Percentiles rank a stretch among this genome's conserved stretches.
phyloP scores from a whole-genome alignment of 2,888 invertebrate genomes.

The Stenodema calcarata region DNA sequence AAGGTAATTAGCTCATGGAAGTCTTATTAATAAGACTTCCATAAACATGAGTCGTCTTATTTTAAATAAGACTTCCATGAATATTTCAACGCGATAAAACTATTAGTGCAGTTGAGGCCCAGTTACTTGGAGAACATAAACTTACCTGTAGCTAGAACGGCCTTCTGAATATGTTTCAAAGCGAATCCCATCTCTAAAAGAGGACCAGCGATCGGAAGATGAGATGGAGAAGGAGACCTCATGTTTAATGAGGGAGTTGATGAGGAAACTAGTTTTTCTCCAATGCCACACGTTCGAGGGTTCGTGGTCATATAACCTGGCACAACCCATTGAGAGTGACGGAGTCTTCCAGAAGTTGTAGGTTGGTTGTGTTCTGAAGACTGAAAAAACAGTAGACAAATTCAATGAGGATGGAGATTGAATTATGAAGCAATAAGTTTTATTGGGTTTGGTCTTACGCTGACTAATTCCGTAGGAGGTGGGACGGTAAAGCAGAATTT shows the following conservation, averaged over 20 bases:
- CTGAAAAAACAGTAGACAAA: background rate
- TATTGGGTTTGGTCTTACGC: background rate
- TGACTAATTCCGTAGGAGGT: background rate
- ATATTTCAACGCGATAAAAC: background rate
- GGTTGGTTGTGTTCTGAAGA: constrained; percentile 40
- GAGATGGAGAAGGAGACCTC: constrained; percentile 54
- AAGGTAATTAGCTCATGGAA: too few species aligned
- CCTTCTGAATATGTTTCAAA: constrained; percentile 66
- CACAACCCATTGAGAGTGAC: constrained; percentile 4
- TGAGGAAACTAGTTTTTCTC: constrained; percentile 39
- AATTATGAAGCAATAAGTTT: background rate
- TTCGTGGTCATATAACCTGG: constrained; percentile 32
- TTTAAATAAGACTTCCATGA: too few species aligned
- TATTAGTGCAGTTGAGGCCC: too few species aligned
- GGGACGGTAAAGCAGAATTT: background rate
- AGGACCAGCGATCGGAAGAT: constrained; percentile 65
- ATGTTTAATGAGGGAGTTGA: constrained; percentile 35
- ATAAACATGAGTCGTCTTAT: too few species aligned
- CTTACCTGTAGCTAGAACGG: constrained; percentile 66
- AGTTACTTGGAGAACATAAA: background rate
- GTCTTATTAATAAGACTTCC: too few species aligned
- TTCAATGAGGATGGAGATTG: background rate
- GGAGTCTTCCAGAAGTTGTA: constrained; percentile 25
- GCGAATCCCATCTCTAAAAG: constrained; percentile 71
- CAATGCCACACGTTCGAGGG: constrained; percentile 14